Evolutionary conservation across 2,113 vertebrate species (phyloP).

Genomic region (Herpailurus yagouaroundi): DNA sequence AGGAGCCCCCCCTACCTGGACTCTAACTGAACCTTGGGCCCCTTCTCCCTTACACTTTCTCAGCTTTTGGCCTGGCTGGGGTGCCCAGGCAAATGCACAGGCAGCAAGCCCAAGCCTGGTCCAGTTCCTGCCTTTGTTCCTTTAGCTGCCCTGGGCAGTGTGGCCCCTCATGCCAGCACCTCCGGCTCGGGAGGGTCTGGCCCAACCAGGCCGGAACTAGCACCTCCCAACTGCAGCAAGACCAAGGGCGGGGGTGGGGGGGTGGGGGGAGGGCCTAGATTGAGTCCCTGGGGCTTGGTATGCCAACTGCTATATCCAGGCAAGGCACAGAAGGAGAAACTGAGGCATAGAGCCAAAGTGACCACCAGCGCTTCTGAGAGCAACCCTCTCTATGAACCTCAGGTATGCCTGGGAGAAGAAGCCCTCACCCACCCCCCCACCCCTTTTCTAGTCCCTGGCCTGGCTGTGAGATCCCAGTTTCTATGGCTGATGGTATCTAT

Average conservation of each 20-base stretch:
- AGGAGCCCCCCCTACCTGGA: not conserved
- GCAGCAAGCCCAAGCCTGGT: constrained; percentile 50
- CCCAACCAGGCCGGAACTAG: not conserved
- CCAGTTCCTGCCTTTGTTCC: constrained; percentile 77
- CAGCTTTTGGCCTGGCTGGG: not conserved
- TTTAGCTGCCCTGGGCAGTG: constrained; percentile 53
- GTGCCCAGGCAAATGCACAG: constrained; percentile 42
- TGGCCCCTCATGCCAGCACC: constrained; percentile 45
- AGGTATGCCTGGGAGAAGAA: not conserved
- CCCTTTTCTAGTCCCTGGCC: not conserved
- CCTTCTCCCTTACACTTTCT: not conserved
- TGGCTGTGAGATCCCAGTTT: not conserved
- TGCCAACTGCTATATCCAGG: not conserved
- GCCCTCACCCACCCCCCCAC: too few species aligned
- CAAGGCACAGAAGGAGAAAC: constrained; percentile 14
- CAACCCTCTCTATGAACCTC: not conserved
- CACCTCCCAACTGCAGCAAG: not conserved
- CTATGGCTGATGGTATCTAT: not conserved
- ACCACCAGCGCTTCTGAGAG: not conserved
- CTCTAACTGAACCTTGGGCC: not conserved
- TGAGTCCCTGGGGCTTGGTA: not conserved
- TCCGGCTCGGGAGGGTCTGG: not conserved
- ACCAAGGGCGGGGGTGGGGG: not conserved
- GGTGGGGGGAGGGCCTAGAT: not conserved
- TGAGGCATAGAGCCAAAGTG: not conserved